phyloP scores from a whole-genome alignment of 2,888 invertebrate species.

The Drosophila kambysellisi region DNA sequence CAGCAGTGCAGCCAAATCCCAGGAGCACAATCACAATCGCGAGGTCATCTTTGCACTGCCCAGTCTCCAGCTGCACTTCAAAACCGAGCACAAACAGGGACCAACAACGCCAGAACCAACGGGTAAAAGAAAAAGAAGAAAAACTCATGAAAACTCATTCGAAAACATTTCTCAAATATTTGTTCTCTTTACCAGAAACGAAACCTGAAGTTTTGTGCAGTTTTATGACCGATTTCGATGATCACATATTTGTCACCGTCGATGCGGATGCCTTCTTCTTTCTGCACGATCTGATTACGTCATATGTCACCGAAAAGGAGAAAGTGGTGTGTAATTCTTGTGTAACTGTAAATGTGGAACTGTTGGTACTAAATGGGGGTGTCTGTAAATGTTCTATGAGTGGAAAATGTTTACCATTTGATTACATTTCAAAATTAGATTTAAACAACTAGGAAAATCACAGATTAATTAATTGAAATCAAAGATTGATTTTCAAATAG shows the following conservation, averaged over 20 bases:
- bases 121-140: conserved; percentile 83
- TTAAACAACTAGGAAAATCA: no score
- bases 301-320: conserved; percentile 97
- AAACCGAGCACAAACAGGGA: conserved; percentile 95
- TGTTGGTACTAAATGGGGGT: no score
- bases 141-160: not conserved
- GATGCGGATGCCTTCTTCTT: conserved; percentile 99
- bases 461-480: no score
- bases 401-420: no score
- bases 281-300: conserved; percentile 97
- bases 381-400: no score
- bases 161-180: not conserved
- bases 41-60: conserved; percentile 99
- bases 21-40: conserved; percentile 92
- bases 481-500: no score
- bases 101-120: conserved; percentile 89
- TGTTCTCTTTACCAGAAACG: conserved; percentile 86
- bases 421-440: no score
- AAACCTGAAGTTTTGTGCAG: conserved; percentile 97
- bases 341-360: not conserved
- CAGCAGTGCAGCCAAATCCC: conserved; percentile 87
- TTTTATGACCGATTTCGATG: conserved; percentile 99
- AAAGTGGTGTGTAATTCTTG: conserved; percentile 87
- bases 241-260: conserved; percentile 98
- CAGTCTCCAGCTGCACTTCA: conserved; percentile 95